Evolutionary conservation across 2,797 vertebrate species (phyloP), one percentile per base, ranked within the genome.

Genomic region (Passerculus sandwichensis): DNA sequence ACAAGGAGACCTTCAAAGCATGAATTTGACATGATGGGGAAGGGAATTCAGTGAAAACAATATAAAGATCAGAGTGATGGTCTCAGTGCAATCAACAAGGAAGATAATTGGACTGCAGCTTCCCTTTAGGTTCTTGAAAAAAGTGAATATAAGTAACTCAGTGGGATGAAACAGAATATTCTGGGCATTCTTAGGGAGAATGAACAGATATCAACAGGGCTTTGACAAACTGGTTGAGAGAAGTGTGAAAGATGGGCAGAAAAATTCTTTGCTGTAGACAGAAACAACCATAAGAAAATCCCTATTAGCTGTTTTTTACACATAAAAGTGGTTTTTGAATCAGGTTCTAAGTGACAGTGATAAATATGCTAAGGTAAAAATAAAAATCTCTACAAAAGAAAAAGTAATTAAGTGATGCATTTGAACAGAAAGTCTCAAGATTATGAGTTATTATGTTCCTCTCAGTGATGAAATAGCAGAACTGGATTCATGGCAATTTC

Each of bases 371-470:
- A 79, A 66, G 47, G 36, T 91, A 94, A 95, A 96, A 95, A 93
- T 89, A 81, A 80, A 87, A 93, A 83, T 21, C 56, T 72, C 65
- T 80, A 71, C 32, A 73, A 85, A 93, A 94, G 38, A 42, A 85
- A 51, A 75, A 74, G 5, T 15, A 50, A 93, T 82, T 96, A 94
- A 61, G 23, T 67, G 15, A 48, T 7, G 10, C 6, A 45, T 79
- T 94, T 92, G 44, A 93, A 72, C n/a, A 91, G 45, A 94, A 93
- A 40, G 9, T 66, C 65, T 87, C 59, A 92, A 86, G 90, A 96
- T 61, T 91, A 88, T 15, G 9, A 42, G 30, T 94, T 92, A 60
- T 91, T 96, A 86, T 89, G 87, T 71, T 91, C 56, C 74, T 80
- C 42, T 94, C 89, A 75, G n/a, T 32, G 51, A 62, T 69, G 34